Evolutionary conservation across 2,888 invertebrate genomes (phyloP).

Genomic region (Scaptomyza reducta): DNA sequence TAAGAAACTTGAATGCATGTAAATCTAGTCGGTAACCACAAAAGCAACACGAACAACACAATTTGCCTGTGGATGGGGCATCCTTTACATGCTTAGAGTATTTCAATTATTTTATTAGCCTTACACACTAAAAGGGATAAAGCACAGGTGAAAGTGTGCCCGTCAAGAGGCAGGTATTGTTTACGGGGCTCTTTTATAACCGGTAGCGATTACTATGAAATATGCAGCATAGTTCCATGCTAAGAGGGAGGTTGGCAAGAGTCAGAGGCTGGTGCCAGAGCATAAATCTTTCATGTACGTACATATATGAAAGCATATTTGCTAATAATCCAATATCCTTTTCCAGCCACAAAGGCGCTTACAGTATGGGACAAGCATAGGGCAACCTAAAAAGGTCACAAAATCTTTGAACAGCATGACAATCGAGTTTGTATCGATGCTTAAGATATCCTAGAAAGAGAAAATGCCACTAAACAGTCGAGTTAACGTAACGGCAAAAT

Average conservation of each 20-base stretch:
- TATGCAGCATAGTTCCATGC: slow-evolving; percentile 58
- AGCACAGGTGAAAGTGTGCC: slow-evolving; percentile 52
- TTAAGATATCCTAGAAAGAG: not conserved
- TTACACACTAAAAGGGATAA: slow-evolving; percentile 45
- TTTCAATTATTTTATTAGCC: slow-evolving; percentile 79
- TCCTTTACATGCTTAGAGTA: slow-evolving; percentile 63
- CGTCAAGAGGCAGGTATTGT: slow-evolving; percentile 43
- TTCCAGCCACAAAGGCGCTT: slow-evolving; percentile 41
- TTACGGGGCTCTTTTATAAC: slow-evolving; percentile 59
- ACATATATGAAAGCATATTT: slow-evolving; percentile 71
- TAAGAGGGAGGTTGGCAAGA: not conserved
- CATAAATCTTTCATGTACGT: slow-evolving; percentile 75
- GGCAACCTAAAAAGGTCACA: slow-evolving; percentile 57
- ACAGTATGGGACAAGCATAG: slow-evolving; percentile 17
- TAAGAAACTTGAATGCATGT: slow-evolving; percentile 23
- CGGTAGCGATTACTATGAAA: slow-evolving; percentile 75
- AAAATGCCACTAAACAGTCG: not conserved
- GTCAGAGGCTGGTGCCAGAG: slow-evolving; percentile 19
- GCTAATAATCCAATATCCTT: slow-evolving; percentile 76
- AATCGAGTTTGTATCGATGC: slow-evolving; percentile 1
- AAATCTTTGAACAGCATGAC: not conserved
- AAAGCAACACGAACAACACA: slow-evolving; percentile 25
- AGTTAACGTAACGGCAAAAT: not conserved
- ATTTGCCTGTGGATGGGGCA: slow-evolving; percentile 35
- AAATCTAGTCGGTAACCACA: slow-evolving; percentile 32